These are phyloP conservation scores for Drosophila lini DNA, from an alignment of 1,140 invertebrate species.

Conservation along the genomic window DNA sequence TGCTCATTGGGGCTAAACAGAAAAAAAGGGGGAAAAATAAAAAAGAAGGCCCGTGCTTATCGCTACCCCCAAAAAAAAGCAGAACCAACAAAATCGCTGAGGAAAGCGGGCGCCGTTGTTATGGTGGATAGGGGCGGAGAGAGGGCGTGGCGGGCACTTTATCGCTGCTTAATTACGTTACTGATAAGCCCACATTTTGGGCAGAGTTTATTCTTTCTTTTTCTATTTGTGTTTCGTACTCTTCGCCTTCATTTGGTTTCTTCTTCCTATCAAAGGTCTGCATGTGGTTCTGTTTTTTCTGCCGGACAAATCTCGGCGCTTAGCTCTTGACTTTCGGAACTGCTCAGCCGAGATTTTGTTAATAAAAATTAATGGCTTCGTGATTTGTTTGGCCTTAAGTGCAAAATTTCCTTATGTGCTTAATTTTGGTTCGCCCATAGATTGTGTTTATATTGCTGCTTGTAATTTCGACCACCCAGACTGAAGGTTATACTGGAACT, in stretches of 20 bases:
- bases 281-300: slow-evolving; percentile 25
- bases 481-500: slow-evolving; percentile 4
- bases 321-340: slow-evolving; percentile 39
- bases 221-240: slow-evolving; percentile 29
- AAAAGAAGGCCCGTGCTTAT: slow-evolving; percentile 63
- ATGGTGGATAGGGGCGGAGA: slow-evolving; percentile 15
- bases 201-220: slow-evolving; percentile 33
- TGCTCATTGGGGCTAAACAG: slow-evolving; percentile 41
- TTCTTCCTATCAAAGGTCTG: slow-evolving; percentile 53
- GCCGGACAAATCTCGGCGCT: slow-evolving; percentile 42
- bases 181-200: slow-evolving; percentile 72
- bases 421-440: slow-evolving; percentile 19
- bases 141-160: slow-evolving; percentile 61
- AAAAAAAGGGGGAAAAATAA: slow-evolving; percentile 15
- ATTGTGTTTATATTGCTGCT: slow-evolving; percentile 46
- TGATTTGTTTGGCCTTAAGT: slow-evolving; percentile 75
- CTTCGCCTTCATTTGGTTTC: slow-evolving; percentile 27
- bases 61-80: slow-evolving; percentile 20
- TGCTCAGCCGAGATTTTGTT: slow-evolving; percentile 73
- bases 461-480: slow-evolving; percentile 45
- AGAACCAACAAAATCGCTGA: slow-evolving; percentile 9
- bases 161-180: slow-evolving; percentile 81
- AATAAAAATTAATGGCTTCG: slow-evolving; percentile 80
- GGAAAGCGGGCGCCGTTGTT: slow-evolving; percentile 39
- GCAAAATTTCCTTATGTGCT: slow-evolving; percentile 50